Conservation (phyloP, 2,797 vertebrate species). For the Oryzias sinensis region DNA sequence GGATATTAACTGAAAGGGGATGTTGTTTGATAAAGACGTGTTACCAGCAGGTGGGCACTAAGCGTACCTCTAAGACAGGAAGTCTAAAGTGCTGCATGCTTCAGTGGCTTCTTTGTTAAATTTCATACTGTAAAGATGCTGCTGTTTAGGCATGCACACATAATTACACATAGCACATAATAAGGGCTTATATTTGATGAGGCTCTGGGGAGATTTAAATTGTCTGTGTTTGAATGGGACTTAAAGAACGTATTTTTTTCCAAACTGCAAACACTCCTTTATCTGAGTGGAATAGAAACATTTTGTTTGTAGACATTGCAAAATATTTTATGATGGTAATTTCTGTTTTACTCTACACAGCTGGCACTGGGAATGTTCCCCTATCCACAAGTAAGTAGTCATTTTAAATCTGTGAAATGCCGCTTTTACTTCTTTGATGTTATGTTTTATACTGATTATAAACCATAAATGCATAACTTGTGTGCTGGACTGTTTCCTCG, state of each 20-base stretch:
- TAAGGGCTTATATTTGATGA: background rate
- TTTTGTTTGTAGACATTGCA: background rate
- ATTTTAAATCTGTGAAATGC: slow-evolving; percentile 11
- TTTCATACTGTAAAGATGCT: slow-evolving; percentile 4
- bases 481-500: slow-evolving; percentile 13
- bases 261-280: no score
- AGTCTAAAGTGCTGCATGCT: slow-evolving; percentile 34
- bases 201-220: no score
- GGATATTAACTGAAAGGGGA: slow-evolving; percentile 69
- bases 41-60: slow-evolving; percentile 48
- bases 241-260: no score
- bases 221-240: no score
- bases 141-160: background rate
- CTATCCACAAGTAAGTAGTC: slow-evolving; percentile 96
- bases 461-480: background rate
- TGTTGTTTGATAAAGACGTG: slow-evolving; percentile 59
- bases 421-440: no score
- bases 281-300: no score
- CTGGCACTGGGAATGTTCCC: slow-evolving; percentile 97
- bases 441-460: no score
- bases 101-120: slow-evolving; percentile 18
- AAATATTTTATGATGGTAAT: background rate
- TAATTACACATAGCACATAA: background rate
- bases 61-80: slow-evolving; percentile 59
- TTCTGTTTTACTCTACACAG: slow-evolving; percentile 67